Evolutionary conservation across 2,113 vertebrate genomes (phyloP).

Genomic region (Orycteropus afer): DNA sequence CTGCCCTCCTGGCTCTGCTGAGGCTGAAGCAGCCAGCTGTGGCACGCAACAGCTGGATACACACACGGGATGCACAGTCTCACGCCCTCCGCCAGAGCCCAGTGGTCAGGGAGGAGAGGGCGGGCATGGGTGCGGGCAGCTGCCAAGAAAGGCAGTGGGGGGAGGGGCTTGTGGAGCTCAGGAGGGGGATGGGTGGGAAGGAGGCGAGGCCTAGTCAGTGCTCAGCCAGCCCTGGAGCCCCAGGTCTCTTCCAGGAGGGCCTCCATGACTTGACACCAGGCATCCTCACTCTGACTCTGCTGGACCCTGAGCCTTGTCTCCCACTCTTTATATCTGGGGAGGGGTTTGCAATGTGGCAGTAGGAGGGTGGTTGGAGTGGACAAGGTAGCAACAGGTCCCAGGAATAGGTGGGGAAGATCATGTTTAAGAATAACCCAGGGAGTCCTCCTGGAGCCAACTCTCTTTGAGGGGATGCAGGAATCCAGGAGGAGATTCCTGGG

Average conservation of each 20-base stretch:
- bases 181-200: fast-evolving
- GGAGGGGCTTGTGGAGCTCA: background rate
- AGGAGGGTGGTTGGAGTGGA: no score
- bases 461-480: background rate
- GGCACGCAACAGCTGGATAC: slow-evolving; percentile 63
- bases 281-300: background rate
- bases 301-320: background rate
- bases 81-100: slow-evolving; percentile 55
- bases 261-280: background rate
- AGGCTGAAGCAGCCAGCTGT: slow-evolving; percentile 55
- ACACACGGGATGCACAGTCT: slow-evolving; percentile 6
- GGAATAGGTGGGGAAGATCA: background rate
- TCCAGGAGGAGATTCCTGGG: background rate
- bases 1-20: background rate
- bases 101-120: background rate
- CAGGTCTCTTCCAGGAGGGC: background rate
- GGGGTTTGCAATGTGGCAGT: background rate
- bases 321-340: background rate
- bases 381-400: background rate
- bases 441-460: background rate
- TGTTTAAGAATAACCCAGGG: background rate
- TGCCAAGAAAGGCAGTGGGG: background rate
- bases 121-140: background rate
- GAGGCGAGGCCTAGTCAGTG: background rate
- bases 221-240: background rate